A percentile compares a stretch with the other conserved stretches of the same genome.
Conservation (phyloP, 2,113 vertebrate species). For the Tyto alba region DNA sequence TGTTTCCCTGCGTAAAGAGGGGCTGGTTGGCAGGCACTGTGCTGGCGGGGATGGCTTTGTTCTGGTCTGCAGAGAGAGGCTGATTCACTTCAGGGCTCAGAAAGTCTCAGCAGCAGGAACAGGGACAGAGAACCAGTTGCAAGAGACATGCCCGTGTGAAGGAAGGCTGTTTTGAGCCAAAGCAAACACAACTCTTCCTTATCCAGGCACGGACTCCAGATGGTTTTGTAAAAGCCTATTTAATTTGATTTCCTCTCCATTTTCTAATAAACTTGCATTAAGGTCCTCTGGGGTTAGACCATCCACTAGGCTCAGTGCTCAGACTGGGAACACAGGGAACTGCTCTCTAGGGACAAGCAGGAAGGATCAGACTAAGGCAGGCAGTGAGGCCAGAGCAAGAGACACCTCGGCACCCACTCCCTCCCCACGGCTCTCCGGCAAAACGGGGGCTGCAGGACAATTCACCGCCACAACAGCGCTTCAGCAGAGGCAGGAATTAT, state of each 20-base stretch:
- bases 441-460: background rate
- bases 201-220: background rate
- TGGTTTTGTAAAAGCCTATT: background rate
- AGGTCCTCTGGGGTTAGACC: background rate
- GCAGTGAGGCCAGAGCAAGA: background rate
- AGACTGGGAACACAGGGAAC: background rate
- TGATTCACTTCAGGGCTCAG: background rate
- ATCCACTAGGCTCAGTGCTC: background rate
- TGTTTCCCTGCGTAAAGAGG: slow-evolving; percentile 80
- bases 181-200: background rate
- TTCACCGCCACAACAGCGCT: fast-evolving
- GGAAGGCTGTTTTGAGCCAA: background rate
- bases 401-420: fast-evolving
- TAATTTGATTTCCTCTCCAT: background rate
- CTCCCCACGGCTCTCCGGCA: background rate
- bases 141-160: fast-evolving
- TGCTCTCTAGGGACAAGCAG: background rate
- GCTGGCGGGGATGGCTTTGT: slow-evolving; percentile 80
- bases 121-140: background rate
- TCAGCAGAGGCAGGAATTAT: background rate
- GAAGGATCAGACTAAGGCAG: background rate
- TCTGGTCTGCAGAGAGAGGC: slow-evolving; percentile 75
- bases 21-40: slow-evolving; percentile 76
- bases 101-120: background rate
- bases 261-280: background rate